Evolutionary conservation across 2,113 vertebrate species (phyloP), one percentile per base, ranked within the genome.

Genomic region (Redunca redunca): DNA sequence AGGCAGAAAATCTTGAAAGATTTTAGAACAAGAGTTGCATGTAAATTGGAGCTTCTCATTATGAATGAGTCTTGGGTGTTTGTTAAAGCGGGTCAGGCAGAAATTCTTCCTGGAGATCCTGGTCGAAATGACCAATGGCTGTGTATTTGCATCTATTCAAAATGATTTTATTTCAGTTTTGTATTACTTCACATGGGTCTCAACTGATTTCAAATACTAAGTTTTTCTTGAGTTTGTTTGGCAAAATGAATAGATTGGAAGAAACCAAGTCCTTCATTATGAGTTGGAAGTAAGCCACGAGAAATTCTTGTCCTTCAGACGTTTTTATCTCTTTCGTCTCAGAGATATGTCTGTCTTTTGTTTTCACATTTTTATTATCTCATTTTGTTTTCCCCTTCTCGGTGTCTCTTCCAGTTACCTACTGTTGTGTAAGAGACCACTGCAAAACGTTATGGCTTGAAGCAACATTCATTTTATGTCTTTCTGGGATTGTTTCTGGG

Each of bases 261-360:
- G 60, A 43, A 92, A 78, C 43, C 7, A 91, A 86, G 25, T 43
- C 90, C 90, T 97, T 98, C 82, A 12, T 90, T 97, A 81, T 43
- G 52, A 89, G 80, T 86, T 97, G 71, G 50, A 97, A 97, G 88
- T 96, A 71, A 94, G 30, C 60, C 30, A 74, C 52, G 12, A 28
- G 81, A 88, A 86, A 84, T 94, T 83, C 91, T 97, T 97, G 94
- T 25, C 40, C 30, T 97, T 94, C 55, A 91, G 64, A 97, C 83
- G 74, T 48, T 92, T 91, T 57, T 80, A 55, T 64, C 57, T 86
- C 7, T 95, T 33, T 33, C 12, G 1, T 94, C 82, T 95, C 28
- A 74, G 46, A 83, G n/a, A 5, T 7, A 36, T 0, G 2, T 77
- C 83, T 97, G 96, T 83, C 89, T 97, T 93, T 96, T 74, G 96